These are phyloP conservation scores for Catamblyrhynchus diadema DNA, from an alignment of 2,797 vertebrate species.

Conservation along the genomic window DNA sequence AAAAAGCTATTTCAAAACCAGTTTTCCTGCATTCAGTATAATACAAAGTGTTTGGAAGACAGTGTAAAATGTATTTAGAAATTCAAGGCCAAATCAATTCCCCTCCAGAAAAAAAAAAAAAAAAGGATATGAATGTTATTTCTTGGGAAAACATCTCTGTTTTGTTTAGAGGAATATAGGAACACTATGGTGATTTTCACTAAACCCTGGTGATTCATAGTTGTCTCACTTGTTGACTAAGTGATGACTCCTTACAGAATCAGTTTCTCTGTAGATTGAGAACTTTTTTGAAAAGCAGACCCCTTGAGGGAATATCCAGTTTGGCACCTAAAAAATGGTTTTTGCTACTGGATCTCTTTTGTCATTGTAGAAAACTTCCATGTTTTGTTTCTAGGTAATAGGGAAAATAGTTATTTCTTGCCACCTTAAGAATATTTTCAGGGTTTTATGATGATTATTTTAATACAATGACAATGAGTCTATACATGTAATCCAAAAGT, in stretches of 20 bases:
- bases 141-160: neutral
- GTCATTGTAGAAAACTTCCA: neutral
- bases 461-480: neutral
- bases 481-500: neutral
- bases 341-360: neutral
- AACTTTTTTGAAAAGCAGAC: neutral
- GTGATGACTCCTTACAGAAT: neutral
- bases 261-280: neutral
- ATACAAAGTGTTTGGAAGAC: neutral
- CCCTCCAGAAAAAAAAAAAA: neutral
- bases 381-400: neutral
- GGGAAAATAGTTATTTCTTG: neutral
- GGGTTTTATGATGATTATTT: neutral
- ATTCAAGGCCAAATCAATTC: neutral
- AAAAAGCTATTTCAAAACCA: conserved; percentile 19
- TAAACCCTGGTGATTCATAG: neutral
- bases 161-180: neutral
- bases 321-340: neutral
- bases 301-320: neutral
- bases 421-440: neutral
- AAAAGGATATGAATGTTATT: neutral
- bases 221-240: neutral
- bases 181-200: neutral
- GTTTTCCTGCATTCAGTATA: neutral
- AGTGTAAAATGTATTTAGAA: neutral